Conservation (phyloP, 1,140 invertebrate genomes). For the Harlomillsia oculata region DNA sequence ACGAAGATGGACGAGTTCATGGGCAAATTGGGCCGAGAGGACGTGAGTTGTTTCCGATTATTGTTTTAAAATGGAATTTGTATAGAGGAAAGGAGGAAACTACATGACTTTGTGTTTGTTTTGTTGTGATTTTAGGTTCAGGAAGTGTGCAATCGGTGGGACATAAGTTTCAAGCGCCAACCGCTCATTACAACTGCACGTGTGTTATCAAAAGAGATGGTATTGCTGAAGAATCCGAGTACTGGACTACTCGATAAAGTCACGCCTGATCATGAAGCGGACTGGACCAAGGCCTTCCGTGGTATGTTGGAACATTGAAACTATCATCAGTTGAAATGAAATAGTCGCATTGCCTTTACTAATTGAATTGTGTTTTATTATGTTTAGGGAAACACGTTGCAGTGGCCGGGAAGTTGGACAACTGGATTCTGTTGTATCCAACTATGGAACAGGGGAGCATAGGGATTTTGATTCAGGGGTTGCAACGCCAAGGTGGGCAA, state of each 20-base stretch:
- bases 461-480: not conserved
- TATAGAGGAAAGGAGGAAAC: too few species aligned
- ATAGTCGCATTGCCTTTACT: not conserved
- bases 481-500: not conserved
- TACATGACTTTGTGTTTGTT: too few species aligned
- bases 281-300: constrained; percentile 27
- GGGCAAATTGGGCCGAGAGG: not conserved
- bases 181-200: constrained; percentile 11
- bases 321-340: not conserved
- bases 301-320: constrained; percentile 7
- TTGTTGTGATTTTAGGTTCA: constrained; percentile 24
- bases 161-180: constrained; percentile 22
- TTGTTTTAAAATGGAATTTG: too few species aligned
- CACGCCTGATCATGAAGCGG: constrained; percentile 6
- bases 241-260: not conserved
- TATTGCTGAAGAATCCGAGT: not conserved
- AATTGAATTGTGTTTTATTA: not conserved
- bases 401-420: constrained; percentile 27
- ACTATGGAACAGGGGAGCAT: constrained; percentile 1
- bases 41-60: too few species aligned
- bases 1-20: constrained; percentile 23
- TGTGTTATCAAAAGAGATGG: constrained; percentile 6
- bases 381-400: constrained; percentile 2
- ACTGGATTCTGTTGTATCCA: constrained; percentile 42
- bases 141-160: constrained; percentile 22